Base-by-base conservation (phyloP, 30 jellyfish, hydroid and myxozoan species). In the Phacellophora camtschatica region DNA sequence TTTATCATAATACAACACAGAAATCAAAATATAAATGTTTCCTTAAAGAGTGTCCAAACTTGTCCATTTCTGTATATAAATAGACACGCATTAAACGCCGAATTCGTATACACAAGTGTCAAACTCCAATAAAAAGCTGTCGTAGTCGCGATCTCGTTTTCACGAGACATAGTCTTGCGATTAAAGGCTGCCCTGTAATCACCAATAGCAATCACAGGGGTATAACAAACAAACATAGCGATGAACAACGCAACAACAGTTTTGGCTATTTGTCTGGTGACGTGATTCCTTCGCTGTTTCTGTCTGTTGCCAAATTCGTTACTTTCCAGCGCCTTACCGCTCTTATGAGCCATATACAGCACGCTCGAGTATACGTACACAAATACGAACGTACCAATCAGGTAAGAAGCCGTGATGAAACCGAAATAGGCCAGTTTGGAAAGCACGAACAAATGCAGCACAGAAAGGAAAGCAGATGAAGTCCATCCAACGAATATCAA, bases 391-490 rank as follows among this genome's bases (percentile, higher is more conserved):
- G 74, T 53, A 25, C 86, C 11, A 1, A 73, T 56, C 3, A 73
- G 46, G 25, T 73, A 73, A n/a, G 74, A 62, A 4, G 74, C 73
- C 5, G 86, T 73, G 12, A 73, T 30, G 39, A 51, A 73, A 37
- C 86, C 53, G 29, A 49, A 73, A 29, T 73, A 73, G 75, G 86
- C 86, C 41, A 73, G 73, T 27, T 73, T 73, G 23, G 86, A 19
- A 12, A 73, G 51, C 50, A 73, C 0, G 11, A 73, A 73, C 30
- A 36, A 3, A 33, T 73, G 86, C 74, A 73, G 37, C 24, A 33
- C 27, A 10, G 86, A 66, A 33, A 57, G 74, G 0, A 34, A 22
- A 11, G 55, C 34, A 1, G 86, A 51, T 33, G 56, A 27, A 24
- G 36, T 1, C 86, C 86, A 73, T 65, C 86, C 54, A 15, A 53